Evolutionary conservation across 2,888 invertebrate species (phyloP).

Genomic region (Iphiclides podalirius): DNA sequence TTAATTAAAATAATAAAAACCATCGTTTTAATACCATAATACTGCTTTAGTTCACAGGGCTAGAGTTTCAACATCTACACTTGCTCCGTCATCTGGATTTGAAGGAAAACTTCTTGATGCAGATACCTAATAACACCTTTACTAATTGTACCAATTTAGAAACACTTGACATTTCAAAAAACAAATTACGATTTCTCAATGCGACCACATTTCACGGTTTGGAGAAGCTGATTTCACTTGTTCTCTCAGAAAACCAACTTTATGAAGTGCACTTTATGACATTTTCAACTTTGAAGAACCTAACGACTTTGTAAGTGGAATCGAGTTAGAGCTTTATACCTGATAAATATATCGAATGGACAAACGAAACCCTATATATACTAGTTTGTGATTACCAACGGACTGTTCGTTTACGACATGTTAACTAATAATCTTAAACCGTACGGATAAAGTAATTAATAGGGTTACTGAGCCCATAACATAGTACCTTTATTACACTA

Average conservation of each 20-base stretch:
- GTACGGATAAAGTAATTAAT: no score
- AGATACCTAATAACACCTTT: constrained; percentile 80
- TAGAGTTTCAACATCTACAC: constrained; percentile 77
- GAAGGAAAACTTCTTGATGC: constrained; percentile 83
- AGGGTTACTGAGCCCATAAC: no score
- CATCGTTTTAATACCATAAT: neutral
- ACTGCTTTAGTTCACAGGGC: constrained; percentile 77
- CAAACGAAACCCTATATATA: no score
- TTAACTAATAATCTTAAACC: no score
- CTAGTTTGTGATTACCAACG: no score
- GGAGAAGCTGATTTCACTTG: constrained; percentile 82
- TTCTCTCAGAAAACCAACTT: constrained; percentile 86
- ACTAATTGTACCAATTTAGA: constrained; percentile 78
- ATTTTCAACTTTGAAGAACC: constrained; percentile 82
- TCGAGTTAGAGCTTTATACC: no score
- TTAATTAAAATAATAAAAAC: neutral
- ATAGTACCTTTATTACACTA: no score
- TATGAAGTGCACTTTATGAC: constrained; percentile 81
- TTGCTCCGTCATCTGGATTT: constrained; percentile 83
- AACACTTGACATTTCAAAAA: constrained; percentile 84
- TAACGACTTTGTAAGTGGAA: constrained; percentile 84
- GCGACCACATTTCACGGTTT: constrained; percentile 82
- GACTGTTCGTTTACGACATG: no score
- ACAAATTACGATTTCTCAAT: constrained; percentile 82
- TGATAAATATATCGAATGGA: no score